phyloP scores from a whole-genome alignment of 2,888 invertebrate species.

The Trichogramma evanescens region DNA sequence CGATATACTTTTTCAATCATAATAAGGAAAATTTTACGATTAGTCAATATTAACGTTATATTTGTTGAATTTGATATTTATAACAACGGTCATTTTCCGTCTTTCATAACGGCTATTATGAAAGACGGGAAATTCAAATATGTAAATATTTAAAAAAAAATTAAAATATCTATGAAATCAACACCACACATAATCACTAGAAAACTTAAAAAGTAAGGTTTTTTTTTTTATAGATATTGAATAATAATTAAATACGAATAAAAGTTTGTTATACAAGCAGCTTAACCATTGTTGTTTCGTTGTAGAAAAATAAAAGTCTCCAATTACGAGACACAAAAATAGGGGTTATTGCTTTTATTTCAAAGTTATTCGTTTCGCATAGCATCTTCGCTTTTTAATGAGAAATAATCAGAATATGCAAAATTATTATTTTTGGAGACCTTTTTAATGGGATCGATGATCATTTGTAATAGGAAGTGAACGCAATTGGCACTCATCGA shows the following conservation, averaged over 20 bases:
- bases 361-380: slow-evolving; percentile 11
- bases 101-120: no score
- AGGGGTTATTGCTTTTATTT: slow-evolving; percentile 18
- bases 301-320: slow-evolving; percentile 25
- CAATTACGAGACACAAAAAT: slow-evolving; percentile 19
- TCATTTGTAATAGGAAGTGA: slow-evolving; percentile 21
- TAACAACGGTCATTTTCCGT: no score
- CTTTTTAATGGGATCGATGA: slow-evolving; percentile 21
- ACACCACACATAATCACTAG: not conserved
- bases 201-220: not conserved
- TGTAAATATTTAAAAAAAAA: no score
- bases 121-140: no score
- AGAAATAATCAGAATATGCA: slow-evolving; percentile 6
- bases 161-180: no score
- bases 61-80: no score
- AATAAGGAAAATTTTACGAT: no score
- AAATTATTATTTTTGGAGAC: slow-evolving; percentile 10
- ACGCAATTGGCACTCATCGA: slow-evolving; percentile 21
- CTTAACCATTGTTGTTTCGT: slow-evolving; percentile 23
- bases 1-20: no score
- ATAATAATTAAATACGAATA: not conserved
- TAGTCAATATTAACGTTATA: no score
- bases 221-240: no score
- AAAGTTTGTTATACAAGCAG: slow-evolving; percentile 10
- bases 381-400: slow-evolving; percentile 3